Conservation (phyloP, 2,113 vertebrate genomes). For the Chionodraco myersi region DNA sequence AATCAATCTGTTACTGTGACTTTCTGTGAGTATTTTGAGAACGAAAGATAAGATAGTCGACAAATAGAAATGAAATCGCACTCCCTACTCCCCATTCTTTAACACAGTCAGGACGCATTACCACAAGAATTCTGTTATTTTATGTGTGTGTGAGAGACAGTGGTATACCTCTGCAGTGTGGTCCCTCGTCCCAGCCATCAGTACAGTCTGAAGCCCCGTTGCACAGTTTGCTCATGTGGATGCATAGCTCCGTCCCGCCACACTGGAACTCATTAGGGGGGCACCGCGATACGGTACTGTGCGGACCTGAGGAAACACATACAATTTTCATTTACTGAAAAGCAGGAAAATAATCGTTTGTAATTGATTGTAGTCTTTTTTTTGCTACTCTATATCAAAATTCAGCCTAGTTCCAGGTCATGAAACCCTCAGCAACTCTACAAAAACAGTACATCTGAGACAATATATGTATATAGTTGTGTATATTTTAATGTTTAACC, state of each 20-base stretch:
- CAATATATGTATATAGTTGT: too few relatives aligned
- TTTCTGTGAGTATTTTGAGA: slow-evolving; percentile 12
- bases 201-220: slow-evolving; percentile 90
- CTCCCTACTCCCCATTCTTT: background rate
- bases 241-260: slow-evolving; percentile 92
- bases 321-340: background rate
- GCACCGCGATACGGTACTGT: slow-evolving; percentile 90
- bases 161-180: slow-evolving; percentile 94
- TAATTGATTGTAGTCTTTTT: too few relatives aligned
- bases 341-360: background rate
- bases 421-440: background rate
- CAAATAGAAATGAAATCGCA: background rate
- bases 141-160: background rate
- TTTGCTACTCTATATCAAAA: background rate
- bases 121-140: background rate
- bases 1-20: slow-evolving; percentile 7
- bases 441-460: background rate
- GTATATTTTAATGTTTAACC: background rate
- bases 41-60: background rate
- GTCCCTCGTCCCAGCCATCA: slow-evolving; percentile 93
- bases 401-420: too few relatives aligned
- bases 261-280: slow-evolving; percentile 95
- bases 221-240: slow-evolving; percentile 94
- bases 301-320: slow-evolving; percentile 87
- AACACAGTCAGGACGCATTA: background rate